Base-by-base conservation (phyloP, 2,888 invertebrate genomes). In the Patella caerulea region DNA sequence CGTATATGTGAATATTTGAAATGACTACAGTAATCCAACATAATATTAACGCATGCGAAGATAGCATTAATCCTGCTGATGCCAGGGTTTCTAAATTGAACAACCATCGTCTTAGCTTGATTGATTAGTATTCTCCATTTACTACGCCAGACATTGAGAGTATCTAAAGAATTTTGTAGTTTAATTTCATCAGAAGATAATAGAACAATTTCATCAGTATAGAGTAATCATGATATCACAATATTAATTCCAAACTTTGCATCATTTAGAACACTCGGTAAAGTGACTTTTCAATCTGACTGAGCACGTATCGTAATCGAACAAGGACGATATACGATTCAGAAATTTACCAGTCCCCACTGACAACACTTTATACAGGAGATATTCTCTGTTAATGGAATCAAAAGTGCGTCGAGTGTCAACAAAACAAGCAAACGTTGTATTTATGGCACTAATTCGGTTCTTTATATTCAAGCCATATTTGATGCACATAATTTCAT, bases 401-500 rank as follows among this genome's bases (percentile, higher is more conserved):
- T 56, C 56, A 5, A 55, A 55, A 17, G 29, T 3, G 29, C 3
- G 29, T 29, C 29, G 29, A 29, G 29, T 29, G 3, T 29, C 29
- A 29, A 29, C 29, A 29, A 34, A 34, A 34, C 34, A 34, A 34
- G 34, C 34, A 34, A 34, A 34, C 3, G 34, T 2, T 3, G 2
- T 34, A 2, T 34, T 34, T 34, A 34, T 34, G 29, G 3, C 3
- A 29, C 3, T 29, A 29, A n/a, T n/a, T n/a, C n/a, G n/a, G n/a
- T n/a, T n/a, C n/a, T n/a, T n/a, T n/a, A n/a, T n/a, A n/a, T 29
- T 29, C 29, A 29, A 29, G 29, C 1, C 29, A 29, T 29, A 29
- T 29, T 52, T 79, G 79, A 17, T 77, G 77, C 17, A 29, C 29
- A 29, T 3, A 29, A 29, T 29, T 29, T 29, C 3, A 3, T 29